Base-by-base conservation (phyloP, 2,797 vertebrate species). In the Anas capensis region DNA sequence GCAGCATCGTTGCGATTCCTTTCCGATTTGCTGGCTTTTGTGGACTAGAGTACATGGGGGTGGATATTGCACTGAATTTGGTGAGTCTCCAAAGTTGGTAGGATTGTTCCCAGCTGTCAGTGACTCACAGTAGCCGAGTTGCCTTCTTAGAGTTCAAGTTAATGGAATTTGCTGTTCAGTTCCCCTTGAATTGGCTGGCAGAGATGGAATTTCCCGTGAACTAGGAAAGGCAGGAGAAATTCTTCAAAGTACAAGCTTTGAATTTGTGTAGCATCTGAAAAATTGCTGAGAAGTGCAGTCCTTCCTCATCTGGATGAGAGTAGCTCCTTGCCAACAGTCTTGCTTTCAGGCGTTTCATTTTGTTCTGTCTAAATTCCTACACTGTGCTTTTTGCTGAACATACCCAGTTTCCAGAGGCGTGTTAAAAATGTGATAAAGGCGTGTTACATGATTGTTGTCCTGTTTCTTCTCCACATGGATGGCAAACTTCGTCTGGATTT, bases 151-250 rank as follows among this genome's bases (percentile, higher is more conserved):
- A 93, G 94, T 92, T 96, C 76, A 90, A 79, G 68, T 80, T 71
- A 82, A 82, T 94, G 96, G 94, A 96, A 94, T 94, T 90, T 90
- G 36, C 49, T 78, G 75, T 92, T 94, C 77, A 86, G 38, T 82
- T 96, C 86, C 78, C 64, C 86, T 92, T 71, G 40, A 51, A 49
- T 85, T 90, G 31, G 82, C 82, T 95, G 88, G 73, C 78, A 84
- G 93, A 92, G 64, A 81, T 68, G 8, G 83, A 85, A 57, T 88
- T 94, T 93, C 91, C 75, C 88, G 62, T 91, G 80, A 92, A 64
- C 27, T 82, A 62, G 58, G 42, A 91, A 92, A 27, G 84, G 21
- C n/a, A 40, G 58, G 48, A 90, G 79, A 92, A 72, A 84, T 90
- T 72, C 36, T 57, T 77, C 40, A 26, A 84, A 86, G 31, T 12